Conservation (phyloP, 2,113 vertebrate genomes). For the Rhinogobius similis region DNA sequence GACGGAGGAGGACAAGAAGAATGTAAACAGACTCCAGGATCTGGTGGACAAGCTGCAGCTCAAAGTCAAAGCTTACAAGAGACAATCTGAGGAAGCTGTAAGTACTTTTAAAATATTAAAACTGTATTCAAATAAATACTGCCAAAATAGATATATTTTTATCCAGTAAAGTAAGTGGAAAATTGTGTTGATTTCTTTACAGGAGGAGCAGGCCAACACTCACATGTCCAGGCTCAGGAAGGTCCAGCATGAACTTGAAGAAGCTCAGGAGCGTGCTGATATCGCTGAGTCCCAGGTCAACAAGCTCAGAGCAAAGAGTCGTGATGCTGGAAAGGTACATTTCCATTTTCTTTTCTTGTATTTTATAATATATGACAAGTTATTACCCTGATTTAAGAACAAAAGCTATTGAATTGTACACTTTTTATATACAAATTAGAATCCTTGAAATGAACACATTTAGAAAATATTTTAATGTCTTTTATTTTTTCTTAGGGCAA, state of each 20-base stretch:
- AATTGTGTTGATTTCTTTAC: neutral
- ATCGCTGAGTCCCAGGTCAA: constrained; percentile 68
- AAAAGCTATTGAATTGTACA: neutral
- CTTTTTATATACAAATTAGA: no score
- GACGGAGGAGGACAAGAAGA: constrained; percentile 72
- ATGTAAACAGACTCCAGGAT: constrained; percentile 57
- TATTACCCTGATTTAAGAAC: neutral
- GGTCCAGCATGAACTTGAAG: constrained; percentile 69
- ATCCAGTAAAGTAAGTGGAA: neutral
- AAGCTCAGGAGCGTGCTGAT: constrained; percentile 68
- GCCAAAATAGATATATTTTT: neutral
- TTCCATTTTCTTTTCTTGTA: neutral
- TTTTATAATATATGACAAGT: neutral
- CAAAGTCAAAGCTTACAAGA: constrained; percentile 71
- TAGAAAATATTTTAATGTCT: no score
- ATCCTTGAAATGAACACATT: no score
- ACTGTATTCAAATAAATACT: no score
- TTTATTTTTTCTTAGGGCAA: constrained; percentile 53
- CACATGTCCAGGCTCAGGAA: constrained; percentile 64
- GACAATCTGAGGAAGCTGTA: constrained; percentile 65
- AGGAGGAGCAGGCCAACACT: constrained; percentile 71
- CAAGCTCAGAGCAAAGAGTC: constrained; percentile 67
- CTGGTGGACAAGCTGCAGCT: constrained; percentile 67
- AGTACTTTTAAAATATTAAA: constrained; percentile 15
- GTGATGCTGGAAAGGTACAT: constrained; percentile 63